Conservation (phyloP, 2,113 vertebrate species). For the Acrocephalus arundinaceus region DNA sequence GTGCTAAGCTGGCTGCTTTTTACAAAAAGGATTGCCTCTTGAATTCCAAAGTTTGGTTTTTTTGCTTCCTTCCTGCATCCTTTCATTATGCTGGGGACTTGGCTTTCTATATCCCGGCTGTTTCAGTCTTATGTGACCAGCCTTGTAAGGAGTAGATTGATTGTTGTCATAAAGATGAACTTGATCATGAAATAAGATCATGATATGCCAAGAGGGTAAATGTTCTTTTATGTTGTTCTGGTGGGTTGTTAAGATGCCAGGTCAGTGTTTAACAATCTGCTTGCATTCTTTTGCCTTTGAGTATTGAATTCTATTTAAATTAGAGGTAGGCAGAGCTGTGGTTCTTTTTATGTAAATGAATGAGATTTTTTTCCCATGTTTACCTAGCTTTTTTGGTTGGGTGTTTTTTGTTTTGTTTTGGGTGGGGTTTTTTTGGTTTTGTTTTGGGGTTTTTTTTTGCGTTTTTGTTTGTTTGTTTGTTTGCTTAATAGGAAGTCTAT, state of each 20-base stretch:
- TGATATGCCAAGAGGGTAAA: neutral
- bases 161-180: neutral
- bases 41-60: neutral
- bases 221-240: neutral
- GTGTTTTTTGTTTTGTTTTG: no score
- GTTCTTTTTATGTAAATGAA: neutral
- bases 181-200: neutral
- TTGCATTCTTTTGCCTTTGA: neutral
- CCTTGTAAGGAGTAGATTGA: neutral
- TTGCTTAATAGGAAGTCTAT: neutral
- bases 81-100: neutral
- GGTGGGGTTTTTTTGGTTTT: neutral
- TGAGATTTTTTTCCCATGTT: neutral
- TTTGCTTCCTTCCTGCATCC: neutral
- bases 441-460: no score
- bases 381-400: neutral
- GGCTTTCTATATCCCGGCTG: neutral
- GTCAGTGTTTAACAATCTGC: neutral
- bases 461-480: neutral
- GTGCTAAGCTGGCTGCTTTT: neutral
- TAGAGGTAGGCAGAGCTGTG: neutral
- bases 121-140: neutral
- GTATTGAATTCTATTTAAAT: neutral
- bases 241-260: neutral
- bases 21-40: neutral